Evolutionary conservation across 2,888 invertebrate species (phyloP).

Genomic region (Himalopsyche kuldschensis): DNA sequence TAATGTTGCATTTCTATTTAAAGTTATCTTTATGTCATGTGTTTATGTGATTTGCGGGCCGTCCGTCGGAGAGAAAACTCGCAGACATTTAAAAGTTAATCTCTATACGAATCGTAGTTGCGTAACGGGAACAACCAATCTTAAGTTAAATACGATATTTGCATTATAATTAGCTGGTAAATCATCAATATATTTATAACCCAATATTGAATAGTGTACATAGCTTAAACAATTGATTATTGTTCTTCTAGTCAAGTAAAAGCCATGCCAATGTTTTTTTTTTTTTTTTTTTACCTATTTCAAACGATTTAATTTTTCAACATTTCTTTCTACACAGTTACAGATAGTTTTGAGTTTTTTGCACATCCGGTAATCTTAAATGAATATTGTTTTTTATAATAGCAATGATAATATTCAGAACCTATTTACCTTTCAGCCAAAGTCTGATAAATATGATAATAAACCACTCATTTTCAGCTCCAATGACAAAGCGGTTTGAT

Average conservation of each 20-base stretch:
- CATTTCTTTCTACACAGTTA: too few species aligned
- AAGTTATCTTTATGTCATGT: constrained; percentile 22
- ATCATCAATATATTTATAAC: not conserved
- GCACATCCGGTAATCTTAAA: not conserved
- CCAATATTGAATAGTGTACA: not conserved
- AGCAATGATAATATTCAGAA: not conserved
- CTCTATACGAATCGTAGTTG: not conserved
- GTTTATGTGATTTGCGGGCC: constrained; percentile 15
- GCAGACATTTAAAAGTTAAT: not conserved
- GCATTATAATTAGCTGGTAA: not conserved
- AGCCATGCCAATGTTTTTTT: not conserved
- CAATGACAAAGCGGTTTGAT: too few species aligned
- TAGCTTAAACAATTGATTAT: not conserved
- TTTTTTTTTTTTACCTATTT: too few species aligned
- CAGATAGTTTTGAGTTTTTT: too few species aligned
- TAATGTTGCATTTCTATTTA: constrained; percentile 31
- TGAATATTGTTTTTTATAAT: not conserved
- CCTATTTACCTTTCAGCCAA: not conserved
- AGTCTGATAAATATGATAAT: not conserved
- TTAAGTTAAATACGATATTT: not conserved
- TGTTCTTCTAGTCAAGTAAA: not conserved
- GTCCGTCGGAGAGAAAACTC: not conserved
- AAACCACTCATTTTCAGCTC: not conserved
- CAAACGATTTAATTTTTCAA: too few species aligned
- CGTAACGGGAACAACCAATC: not conserved